These are phyloP conservation scores for Mythimna vitellina DNA, from an alignment of 2,888 invertebrate species.

Conservation along the genomic window DNA sequence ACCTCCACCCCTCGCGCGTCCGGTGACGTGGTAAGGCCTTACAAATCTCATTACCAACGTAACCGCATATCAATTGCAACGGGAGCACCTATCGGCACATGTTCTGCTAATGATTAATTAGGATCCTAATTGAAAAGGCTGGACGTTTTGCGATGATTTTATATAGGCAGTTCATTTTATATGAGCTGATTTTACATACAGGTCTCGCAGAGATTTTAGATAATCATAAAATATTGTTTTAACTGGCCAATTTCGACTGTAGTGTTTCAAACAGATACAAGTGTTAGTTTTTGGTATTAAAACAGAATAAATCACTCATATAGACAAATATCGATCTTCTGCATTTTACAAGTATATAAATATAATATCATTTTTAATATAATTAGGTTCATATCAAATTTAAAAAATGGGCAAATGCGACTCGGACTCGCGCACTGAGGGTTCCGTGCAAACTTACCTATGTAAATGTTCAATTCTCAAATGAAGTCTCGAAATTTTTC, in stretches of 20 bases:
- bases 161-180: background rate
- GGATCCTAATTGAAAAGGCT: constrained; percentile 24
- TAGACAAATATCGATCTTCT: background rate
- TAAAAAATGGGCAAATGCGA: constrained; percentile 14
- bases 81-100: constrained; percentile 52
- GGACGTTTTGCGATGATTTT: constrained; percentile 7
- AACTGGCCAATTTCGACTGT: no score
- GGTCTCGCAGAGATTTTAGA: background rate
- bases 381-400: constrained; percentile 46
- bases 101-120: constrained; percentile 45
- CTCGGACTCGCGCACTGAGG: no score
- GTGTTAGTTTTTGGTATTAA: background rate
- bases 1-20: constrained; percentile 42
- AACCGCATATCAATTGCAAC: constrained; percentile 69
- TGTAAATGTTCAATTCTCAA: no score
- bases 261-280: no score
- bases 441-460: no score
- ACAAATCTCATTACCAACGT: constrained; percentile 78
- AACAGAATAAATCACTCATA: no score
- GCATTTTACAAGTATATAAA: constrained; percentile 17
- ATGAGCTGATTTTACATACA: constrained; percentile 1
- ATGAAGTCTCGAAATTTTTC: no score
- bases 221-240: no score
- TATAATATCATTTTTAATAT: constrained; percentile 33
- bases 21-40: constrained; percentile 74